These are phyloP conservation scores for Andricus grossulariae DNA, from an alignment of 1,140 invertebrate species.

Conservation along the genomic window DNA sequence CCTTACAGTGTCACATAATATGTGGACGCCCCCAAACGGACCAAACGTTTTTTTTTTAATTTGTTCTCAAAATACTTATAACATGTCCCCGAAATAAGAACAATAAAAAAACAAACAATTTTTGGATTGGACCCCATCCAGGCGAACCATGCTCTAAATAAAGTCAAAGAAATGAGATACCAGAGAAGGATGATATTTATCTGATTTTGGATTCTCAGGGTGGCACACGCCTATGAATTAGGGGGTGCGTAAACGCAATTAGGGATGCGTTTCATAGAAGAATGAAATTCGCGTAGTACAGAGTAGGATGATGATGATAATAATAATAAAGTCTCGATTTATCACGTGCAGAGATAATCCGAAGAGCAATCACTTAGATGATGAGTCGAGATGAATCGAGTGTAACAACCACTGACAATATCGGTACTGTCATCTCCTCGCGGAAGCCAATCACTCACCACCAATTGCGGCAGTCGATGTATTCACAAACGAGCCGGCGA, in stretches of 20 bases:
- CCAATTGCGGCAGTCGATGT: slow-evolving; percentile 34
- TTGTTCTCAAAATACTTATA: too few relatives aligned
- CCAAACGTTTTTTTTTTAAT: too few relatives aligned
- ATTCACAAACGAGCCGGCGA: slow-evolving; percentile 5
- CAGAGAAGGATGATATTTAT: not conserved
- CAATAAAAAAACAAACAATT: too few relatives aligned
- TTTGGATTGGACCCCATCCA: too few relatives aligned
- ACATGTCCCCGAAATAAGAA: too few relatives aligned
- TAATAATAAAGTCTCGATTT: slow-evolving; percentile 58
- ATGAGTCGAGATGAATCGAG: slow-evolving; percentile 38
- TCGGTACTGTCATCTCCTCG: slow-evolving; percentile 65
- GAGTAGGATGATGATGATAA: too few relatives aligned
- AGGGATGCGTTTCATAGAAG: slow-evolving; percentile 38
- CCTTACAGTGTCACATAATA: too few relatives aligned
- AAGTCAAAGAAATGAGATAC: slow-evolving; percentile 14
- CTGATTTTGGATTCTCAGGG: slow-evolving; percentile 1
- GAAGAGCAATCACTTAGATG: slow-evolving; percentile 65
- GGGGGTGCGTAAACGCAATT: slow-evolving; percentile 53
- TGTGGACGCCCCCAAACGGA: too few relatives aligned
- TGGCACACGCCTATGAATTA: slow-evolving; percentile 21
- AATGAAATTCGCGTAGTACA: slow-evolving; percentile 7
- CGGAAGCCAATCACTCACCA: slow-evolving; percentile 68
- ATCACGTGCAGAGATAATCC: slow-evolving; percentile 67
- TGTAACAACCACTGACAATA: slow-evolving; percentile 52
- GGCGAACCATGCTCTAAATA: not conserved